Conservation (phyloP, 2,113 vertebrate genomes). For the Spilogale gracilis region DNA sequence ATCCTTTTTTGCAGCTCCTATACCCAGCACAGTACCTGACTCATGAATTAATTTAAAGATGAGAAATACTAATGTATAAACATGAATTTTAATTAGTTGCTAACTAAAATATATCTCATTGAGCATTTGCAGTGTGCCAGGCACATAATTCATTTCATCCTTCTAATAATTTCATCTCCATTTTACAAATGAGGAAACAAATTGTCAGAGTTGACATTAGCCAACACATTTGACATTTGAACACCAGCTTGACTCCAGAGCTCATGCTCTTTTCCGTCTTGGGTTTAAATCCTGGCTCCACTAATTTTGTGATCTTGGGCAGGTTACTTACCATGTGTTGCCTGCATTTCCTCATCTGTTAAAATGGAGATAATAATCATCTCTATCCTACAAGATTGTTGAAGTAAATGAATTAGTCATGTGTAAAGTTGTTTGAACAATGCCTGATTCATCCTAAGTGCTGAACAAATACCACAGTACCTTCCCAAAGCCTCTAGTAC, state of each 20-base stretch:
- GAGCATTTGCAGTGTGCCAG: not conserved
- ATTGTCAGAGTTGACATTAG: not conserved
- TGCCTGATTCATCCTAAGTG: not conserved
- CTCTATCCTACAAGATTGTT: not conserved
- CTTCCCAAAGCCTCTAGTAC: not conserved
- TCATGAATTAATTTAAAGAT: constrained; percentile 34
- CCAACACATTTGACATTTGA: constrained; percentile 31
- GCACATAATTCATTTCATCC: not conserved
- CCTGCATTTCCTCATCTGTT: constrained; percentile 3
- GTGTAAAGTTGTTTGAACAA: not conserved
- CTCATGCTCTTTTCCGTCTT: not conserved
- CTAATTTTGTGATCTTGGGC: constrained; percentile 28
- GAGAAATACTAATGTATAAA: constrained; percentile 21
- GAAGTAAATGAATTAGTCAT: not conserved
- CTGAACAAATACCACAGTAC: not conserved
- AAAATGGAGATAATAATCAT: not conserved
- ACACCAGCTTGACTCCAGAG: constrained; percentile 13
- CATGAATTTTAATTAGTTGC: not conserved
- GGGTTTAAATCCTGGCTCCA: not conserved
- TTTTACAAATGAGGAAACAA: constrained; percentile 25
- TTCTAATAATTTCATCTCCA: constrained; percentile 17
- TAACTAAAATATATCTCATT: not conserved
- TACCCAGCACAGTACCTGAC: not conserved
- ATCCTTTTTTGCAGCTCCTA: constrained; percentile 9
- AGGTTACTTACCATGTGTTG: constrained; percentile 10